phyloP scores from a whole-genome alignment of 2,888 invertebrate genomes.

The Erynnis tages region DNA sequence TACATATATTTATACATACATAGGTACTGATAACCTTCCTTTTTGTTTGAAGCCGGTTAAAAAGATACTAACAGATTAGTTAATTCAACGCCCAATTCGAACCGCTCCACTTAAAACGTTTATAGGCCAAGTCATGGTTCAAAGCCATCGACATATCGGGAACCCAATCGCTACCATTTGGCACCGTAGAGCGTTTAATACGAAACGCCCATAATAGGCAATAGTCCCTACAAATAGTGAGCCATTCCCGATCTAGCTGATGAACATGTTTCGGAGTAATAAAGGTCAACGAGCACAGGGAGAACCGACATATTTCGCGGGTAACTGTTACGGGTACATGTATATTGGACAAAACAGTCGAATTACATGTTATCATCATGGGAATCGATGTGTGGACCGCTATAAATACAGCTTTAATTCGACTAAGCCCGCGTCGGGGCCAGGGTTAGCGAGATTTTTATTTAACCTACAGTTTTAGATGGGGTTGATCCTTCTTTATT shows the following conservation, averaged over 20 bases:
- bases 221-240: conserved; percentile 21
- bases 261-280: conserved; percentile 27
- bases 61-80: too few species aligned
- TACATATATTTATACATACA: too few species aligned
- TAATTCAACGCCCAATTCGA: too few species aligned
- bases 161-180: conserved; percentile 4
- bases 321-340: conserved; percentile 34
- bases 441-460: conserved; percentile 32
- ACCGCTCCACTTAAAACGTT: too few species aligned
- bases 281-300: conserved; percentile 26
- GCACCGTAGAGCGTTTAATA: conserved; percentile 14
- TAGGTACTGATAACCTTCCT: too few species aligned
- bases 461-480: too few species aligned
- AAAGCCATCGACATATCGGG: too few species aligned
- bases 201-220: conserved; percentile 4
- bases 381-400: conserved; percentile 47
- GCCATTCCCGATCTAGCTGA: conserved; percentile 19
- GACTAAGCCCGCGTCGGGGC: conserved; percentile 33
- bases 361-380: conserved; percentile 46
- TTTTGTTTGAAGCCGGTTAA: too few species aligned
- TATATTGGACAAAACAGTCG: conserved; percentile 41
- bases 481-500: too few species aligned
- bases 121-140: too few species aligned
- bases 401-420: conserved; percentile 48
- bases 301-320: conserved; percentile 33